Conservation (phyloP, 2,888 invertebrate species). For the Melitaea athalia region DNA sequence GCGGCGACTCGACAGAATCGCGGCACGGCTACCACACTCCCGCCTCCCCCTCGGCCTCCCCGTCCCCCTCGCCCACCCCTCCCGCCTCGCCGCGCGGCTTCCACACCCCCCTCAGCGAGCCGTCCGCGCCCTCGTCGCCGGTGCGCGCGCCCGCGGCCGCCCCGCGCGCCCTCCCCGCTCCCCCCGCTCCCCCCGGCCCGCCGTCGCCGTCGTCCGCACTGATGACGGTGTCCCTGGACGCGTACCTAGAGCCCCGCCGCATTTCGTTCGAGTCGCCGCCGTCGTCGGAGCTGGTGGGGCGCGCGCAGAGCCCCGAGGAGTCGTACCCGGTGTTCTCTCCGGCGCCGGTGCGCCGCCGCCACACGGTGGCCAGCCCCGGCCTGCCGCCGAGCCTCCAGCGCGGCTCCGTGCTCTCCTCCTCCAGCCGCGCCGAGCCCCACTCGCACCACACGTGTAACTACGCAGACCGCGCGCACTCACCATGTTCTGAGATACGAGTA, state of each 20-base stretch:
- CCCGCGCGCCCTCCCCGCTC: slow-evolving; percentile 44
- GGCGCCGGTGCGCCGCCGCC: slow-evolving; percentile 88
- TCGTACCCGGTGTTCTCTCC: slow-evolving; percentile 94
- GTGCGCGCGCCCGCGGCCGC: slow-evolving; percentile 47
- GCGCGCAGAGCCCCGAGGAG: slow-evolving; percentile 88
- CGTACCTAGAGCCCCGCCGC: slow-evolving; percentile 91
- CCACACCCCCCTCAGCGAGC: slow-evolving; percentile 89
- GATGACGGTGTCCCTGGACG: slow-evolving; percentile 92
- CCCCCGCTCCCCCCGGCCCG: slow-evolving; percentile 70
- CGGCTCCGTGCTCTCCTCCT: slow-evolving; percentile 89
- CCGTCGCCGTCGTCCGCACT: slow-evolving; percentile 93
- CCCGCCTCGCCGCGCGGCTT: slow-evolving; percentile 84
- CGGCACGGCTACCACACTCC: slow-evolving; percentile 83
- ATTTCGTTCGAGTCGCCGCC: slow-evolving; percentile 91
- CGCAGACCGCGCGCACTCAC: slow-evolving; percentile 33
- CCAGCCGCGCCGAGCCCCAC: slow-evolving; percentile 86
- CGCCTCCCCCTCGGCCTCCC: slow-evolving; percentile 56
- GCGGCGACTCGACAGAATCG: slow-evolving; percentile 81
- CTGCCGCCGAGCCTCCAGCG: slow-evolving; percentile 85
- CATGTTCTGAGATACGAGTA: slow-evolving; percentile 17
- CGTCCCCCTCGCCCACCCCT: slow-evolving; percentile 84
- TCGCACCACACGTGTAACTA: slow-evolving; percentile 96
- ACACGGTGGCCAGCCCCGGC: slow-evolving; percentile 77
- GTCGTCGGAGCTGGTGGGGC: slow-evolving; percentile 86
- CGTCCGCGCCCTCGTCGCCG: slow-evolving; percentile 76